A percentile compares a stretch with the other conserved stretches of the same genome.
Conservation (phyloP, 2,888 invertebrate species). For the Subacronicta megacephala region DNA sequence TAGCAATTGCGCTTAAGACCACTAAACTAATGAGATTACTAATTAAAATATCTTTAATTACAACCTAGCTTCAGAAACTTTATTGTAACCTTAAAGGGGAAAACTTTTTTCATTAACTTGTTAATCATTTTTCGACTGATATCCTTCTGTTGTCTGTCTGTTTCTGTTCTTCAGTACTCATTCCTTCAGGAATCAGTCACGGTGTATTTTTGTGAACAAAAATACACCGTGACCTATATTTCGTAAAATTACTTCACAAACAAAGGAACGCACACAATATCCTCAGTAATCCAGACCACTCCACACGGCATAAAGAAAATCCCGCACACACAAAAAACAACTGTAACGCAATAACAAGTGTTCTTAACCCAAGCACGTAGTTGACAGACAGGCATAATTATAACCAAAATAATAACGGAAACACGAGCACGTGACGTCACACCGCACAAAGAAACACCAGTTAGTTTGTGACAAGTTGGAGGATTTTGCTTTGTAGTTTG, state of each 20-base stretch:
- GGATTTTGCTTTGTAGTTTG: not conserved
- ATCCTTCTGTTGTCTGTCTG: not conserved
- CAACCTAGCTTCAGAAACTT: too few species aligned
- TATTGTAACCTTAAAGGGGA: too few species aligned
- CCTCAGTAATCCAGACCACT: constrained; percentile 22
- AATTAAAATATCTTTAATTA: too few species aligned
- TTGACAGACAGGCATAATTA: constrained; percentile 46
- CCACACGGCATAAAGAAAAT: constrained; percentile 6
- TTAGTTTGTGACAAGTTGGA: constrained; percentile 8
- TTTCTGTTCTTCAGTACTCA: not conserved
- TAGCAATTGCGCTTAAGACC: too few species aligned
- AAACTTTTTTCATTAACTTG: too few species aligned
- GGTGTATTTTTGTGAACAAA: too few species aligned
- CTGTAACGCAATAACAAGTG: constrained; percentile 28
- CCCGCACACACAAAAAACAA: constrained; percentile 13
- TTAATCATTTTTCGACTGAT: too few species aligned
- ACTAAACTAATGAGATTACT: too few species aligned
- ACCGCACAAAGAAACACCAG: constrained; percentile 19
- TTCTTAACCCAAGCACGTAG: constrained; percentile 37
- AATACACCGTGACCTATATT: not conserved
- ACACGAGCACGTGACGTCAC: constrained; percentile 44
- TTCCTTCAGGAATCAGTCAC: too few species aligned
- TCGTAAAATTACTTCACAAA: constrained; percentile 6
- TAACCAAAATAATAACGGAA: constrained; percentile 49
- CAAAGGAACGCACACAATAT: constrained; percentile 10